Conservation (phyloP, 2,797 vertebrate species). For the Ispidina picta region DNA sequence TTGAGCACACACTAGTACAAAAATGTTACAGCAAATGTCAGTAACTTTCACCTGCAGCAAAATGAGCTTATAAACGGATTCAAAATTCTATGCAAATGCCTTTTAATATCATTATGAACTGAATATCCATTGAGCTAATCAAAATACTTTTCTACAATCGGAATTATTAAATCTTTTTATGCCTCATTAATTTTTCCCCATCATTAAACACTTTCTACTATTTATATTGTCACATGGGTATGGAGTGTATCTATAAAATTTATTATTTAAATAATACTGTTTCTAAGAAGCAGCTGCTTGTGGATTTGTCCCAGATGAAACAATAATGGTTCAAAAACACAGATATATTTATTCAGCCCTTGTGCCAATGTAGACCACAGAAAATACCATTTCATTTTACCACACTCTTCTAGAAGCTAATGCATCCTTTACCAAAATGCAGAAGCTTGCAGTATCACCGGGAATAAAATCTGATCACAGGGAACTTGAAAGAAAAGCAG, state of each 20-base stretch:
- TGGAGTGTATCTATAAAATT: background rate
- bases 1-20: background rate
- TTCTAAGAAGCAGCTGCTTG: background rate
- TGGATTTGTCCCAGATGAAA: background rate
- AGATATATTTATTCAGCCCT: background rate
- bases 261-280: background rate
- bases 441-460: background rate
- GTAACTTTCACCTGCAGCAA: background rate
- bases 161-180: background rate
- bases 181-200: background rate
- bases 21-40: background rate
- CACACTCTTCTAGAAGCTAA: background rate
- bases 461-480: background rate
- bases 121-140: background rate
- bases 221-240: background rate
- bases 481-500: background rate
- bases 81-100: background rate
- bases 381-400: background rate
- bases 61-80: rapidly evolving
- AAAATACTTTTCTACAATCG: background rate
- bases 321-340: background rate
- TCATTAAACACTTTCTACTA: background rate
- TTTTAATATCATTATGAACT: background rate
- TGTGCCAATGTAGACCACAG: background rate
- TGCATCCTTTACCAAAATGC: background rate